Evolutionary conservation across 2,113 vertebrate genomes (phyloP), one percentile per base, ranked within the genome.

Genomic region (Reinhardtius hippoglossoides): DNA sequence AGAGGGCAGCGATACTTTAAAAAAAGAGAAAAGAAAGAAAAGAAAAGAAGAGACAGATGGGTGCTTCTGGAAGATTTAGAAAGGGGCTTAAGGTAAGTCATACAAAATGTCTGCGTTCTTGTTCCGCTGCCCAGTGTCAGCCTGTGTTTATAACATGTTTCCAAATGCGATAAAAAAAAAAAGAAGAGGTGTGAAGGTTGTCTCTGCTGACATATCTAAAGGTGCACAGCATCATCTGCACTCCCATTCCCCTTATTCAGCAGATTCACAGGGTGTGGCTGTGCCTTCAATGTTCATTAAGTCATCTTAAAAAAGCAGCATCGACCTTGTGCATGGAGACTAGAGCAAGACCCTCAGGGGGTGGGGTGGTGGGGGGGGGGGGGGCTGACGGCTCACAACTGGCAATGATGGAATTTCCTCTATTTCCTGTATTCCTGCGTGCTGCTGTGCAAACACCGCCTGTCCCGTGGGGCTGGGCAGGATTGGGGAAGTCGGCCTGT

Each of bases 381-480:
- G 60, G 57, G 35, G n/a, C n/a, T 3, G 57, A 69, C 27, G 52
- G 35, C 18, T 9, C 52, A 63, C 68, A 81, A 84, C 69, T 88
- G 60, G 82, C 80, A 89, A 81, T 87, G 80, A 69, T 88, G 90
- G 85, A 92, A 93, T 86, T 87, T 90, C 81, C 83, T 89, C 91
- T 85, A 64, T 91, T 93, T 91, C 91, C 92, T 93, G 82, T 88
- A 87, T 73, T 81, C 87, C 85, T 85, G 73, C 9, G 52, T 71
- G 72, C 82, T 76, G 86, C 90, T 80, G 85, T 89, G 82, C 85
- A 94, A 91, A 90, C 85, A 86, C 31, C 13, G 83, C 63, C 81
- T 69, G 52, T 91, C 87, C 90, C 83, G 63, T 60, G 78, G 86
- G 74, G 40, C 66, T 75, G 71, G 86, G 66, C 58, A 81, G 81